These are phyloP conservation scores for Drosophila barbarae DNA, from an alignment of 2,888 invertebrate species.

Conservation along the genomic window DNA sequence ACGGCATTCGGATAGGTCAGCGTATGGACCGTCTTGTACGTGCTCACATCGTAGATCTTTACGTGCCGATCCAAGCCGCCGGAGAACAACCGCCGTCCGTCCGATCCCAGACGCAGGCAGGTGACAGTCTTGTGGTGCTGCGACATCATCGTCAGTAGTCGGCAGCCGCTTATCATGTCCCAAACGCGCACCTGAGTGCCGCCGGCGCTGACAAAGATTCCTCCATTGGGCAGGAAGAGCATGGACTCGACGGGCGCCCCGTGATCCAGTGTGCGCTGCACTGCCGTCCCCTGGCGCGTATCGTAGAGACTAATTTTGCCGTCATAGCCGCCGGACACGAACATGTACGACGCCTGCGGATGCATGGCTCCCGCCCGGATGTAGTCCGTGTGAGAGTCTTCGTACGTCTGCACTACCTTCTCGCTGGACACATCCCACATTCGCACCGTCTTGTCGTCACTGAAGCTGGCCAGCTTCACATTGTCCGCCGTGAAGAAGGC, in stretches of 20 bases:
- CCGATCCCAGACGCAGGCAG: constrained; percentile 88
- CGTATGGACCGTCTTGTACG: constrained; percentile 92
- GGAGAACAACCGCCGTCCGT: constrained; percentile 90
- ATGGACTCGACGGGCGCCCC: constrained; percentile 94
- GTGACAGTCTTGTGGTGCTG: constrained; percentile 98
- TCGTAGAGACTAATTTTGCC: constrained; percentile 93
- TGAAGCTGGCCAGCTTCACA: constrained; percentile 90
- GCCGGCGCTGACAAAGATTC: constrained; percentile 94
- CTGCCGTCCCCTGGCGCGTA: constrained; percentile 84
- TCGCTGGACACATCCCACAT: constrained; percentile 96
- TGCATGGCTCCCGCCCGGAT: constrained; percentile 91
- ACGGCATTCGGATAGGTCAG: constrained; percentile 95
- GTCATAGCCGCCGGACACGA: constrained; percentile 94
- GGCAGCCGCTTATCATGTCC: constrained; percentile 91
- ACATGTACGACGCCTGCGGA: constrained; percentile 86
- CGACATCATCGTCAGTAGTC: constrained; percentile 89
- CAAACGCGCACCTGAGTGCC: constrained; percentile 95
- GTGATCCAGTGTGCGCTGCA: constrained; percentile 86
- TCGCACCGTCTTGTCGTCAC: constrained; percentile 92
- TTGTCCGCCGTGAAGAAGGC: constrained; percentile 90
- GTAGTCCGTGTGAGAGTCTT: constrained; percentile 87
- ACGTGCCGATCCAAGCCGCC: constrained; percentile 96
- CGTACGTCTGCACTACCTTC: constrained; percentile 84
- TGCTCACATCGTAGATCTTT: constrained; percentile 93
- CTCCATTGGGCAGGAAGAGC: constrained; percentile 92